Percentiles rank a stretch among this genome's conserved stretches.
Evolutionary conservation across 2,888 invertebrate species (phyloP).

Genomic region (Cosmia trapezina): DNA sequence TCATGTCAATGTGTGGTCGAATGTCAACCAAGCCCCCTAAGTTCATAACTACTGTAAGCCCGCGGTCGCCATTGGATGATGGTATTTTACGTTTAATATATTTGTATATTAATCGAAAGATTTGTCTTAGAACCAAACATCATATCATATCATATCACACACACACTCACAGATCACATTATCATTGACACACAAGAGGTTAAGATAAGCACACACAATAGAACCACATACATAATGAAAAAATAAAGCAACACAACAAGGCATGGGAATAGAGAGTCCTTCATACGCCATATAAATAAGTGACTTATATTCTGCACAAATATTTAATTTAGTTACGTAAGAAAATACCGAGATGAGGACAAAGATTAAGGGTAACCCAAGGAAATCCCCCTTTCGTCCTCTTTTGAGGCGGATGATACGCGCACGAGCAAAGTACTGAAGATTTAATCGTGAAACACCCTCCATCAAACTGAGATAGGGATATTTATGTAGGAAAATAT

Average conservation of each 20-base stretch:
- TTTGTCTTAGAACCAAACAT: too few relatives aligned
- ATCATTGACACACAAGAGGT: too few relatives aligned
- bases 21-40: too few relatives aligned
- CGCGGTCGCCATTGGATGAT: too few relatives aligned
- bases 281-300: slow-evolving; percentile 7
- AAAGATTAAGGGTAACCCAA: slow-evolving; percentile 37
- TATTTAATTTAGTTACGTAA: slow-evolving; percentile 46
- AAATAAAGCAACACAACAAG: slow-evolving; percentile 8
- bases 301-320: slow-evolving; percentile 27
- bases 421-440: slow-evolving; percentile 40
- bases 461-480: slow-evolving; percentile 45
- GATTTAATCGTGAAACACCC: slow-evolving; percentile 56
- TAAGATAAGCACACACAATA: background rate
- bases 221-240: background rate
- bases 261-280: background rate
- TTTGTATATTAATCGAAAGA: too few relatives aligned
- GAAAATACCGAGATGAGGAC: slow-evolving; percentile 34
- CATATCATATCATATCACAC: too few relatives aligned
- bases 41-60: too few relatives aligned
- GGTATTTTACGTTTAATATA: too few relatives aligned
- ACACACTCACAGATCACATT: too few relatives aligned
- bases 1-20: too few relatives aligned
- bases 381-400: slow-evolving; percentile 22
- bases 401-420: slow-evolving; percentile 23
- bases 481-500: slow-evolving; percentile 42